Base-by-base conservation (phyloP, 2,888 invertebrate genomes). In the Xylota sylvarum region DNA sequence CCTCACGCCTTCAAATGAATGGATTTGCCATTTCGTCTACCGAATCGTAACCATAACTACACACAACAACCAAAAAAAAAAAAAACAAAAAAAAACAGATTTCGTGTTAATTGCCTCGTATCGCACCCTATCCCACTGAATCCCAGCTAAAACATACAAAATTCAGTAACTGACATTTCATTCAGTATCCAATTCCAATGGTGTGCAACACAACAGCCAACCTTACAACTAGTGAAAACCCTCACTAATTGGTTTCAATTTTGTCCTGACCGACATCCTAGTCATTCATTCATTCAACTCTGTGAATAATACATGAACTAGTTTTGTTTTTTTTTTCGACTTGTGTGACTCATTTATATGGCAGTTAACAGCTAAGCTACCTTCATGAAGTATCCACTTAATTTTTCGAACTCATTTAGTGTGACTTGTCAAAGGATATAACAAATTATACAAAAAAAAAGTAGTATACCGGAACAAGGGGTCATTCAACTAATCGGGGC, bases 291-390 rank as follows among this genome's bases (percentile, higher is more conserved):
- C 56, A 62, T 12, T 43, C 43, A 35, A 5, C 56, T 43, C 62
- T 32, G 23, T 77, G 65, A 58, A 83, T 73, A 72, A 83, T 60
- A 56, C 52, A 78, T 78, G 83, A 73, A 78, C 67, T 73, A 17
- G 37, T 14, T 43, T 40, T 43, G 58, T 67, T 70, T 46, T 40
- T 43, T 65, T 67, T 70, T 46, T 67, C 30, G 30, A 65, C 70
- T 46, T 60, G 35, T 60, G 27, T 30, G 55, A 64, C 55, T 76
- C 64, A 35, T 67, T 78, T 62, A 19, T 56, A 23, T 65, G 35
- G 55, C 60, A 58, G 64, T 76, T 64, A 76, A 62, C 60, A 58
- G 55, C 30, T 58, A 64, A 23, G 64, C 30, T 70, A 30, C 73
- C 14, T 65, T 35, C 23, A 40, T 12, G 43, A 60, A 69, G 56